A percentile compares a stretch with the other conserved stretches of the same genome.
Conservation (phyloP, 2,797 vertebrate species). For the Arnoldichthys spilopterus region DNA sequence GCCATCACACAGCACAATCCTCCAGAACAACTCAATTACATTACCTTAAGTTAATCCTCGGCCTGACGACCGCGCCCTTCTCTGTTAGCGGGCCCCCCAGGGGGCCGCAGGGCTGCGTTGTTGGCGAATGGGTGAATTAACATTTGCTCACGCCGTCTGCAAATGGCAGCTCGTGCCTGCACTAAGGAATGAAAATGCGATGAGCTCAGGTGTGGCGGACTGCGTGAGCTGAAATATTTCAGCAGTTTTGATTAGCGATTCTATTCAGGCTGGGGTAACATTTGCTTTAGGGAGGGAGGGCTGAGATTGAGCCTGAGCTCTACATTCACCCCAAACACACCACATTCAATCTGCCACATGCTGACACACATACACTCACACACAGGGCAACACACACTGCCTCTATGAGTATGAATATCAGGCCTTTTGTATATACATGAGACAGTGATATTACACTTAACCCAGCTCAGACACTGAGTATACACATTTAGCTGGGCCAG, state of each 20-base stretch:
- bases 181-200: slow-evolving; percentile 74
- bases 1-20: slow-evolving; percentile 60
- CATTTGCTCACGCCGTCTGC: slow-evolving; percentile 78
- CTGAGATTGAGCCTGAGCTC: slow-evolving; percentile 18
- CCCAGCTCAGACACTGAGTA: slow-evolving; percentile 8
- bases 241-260: slow-evolving; percentile 74
- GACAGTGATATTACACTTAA: neutral
- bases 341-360: neutral
- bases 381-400: neutral
- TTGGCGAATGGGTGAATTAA: slow-evolving; percentile 73
- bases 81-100: slow-evolving; percentile 66
- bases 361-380: neutral
- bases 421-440: neutral
- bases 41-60: slow-evolving; percentile 80
- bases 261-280: slow-evolving; percentile 61
- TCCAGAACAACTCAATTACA: slow-evolving; percentile 81
- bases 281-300: slow-evolving; percentile 42
- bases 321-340: neutral
- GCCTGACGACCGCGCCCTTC: slow-evolving; percentile 60
- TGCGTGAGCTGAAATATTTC: slow-evolving; percentile 72
- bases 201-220: slow-evolving; percentile 45
- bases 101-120: slow-evolving; percentile 58
- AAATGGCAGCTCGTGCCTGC: slow-evolving; percentile 80
- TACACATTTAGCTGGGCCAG: neutral
- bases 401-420: neutral